Conservation (phyloP, 2,113 vertebrate species). For the Caranx melampygus region DNA sequence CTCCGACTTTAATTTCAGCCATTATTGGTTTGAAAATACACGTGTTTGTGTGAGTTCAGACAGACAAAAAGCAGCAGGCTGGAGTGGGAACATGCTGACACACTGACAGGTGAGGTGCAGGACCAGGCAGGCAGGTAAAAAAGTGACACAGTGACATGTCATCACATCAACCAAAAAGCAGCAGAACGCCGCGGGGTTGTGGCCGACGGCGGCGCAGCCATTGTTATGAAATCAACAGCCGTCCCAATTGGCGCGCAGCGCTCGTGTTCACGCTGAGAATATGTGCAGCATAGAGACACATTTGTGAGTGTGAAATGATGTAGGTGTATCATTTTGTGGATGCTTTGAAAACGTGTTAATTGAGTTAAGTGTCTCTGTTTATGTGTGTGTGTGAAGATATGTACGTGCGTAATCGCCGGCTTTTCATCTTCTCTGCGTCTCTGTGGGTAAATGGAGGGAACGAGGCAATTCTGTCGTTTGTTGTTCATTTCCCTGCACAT, state of each 20-base stretch:
- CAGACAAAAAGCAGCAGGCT: constrained; percentile 25
- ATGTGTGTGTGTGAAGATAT: background rate
- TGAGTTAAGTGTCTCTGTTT: constrained; percentile 32
- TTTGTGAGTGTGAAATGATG: constrained; percentile 60
- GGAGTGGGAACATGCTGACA: constrained; percentile 48
- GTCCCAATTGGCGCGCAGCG: constrained; percentile 29
- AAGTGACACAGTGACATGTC: constrained; percentile 17
- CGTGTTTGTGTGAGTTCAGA: background rate
- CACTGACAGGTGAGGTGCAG: constrained; percentile 56
- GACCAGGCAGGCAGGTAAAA: constrained; percentile 14
- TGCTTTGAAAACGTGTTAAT: constrained; percentile 52
- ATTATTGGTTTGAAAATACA: background rate
- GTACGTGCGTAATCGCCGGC: constrained; percentile 18
- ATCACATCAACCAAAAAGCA: constrained; percentile 11
- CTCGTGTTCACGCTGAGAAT: constrained; percentile 44
- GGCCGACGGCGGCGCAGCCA: constrained; percentile 47
- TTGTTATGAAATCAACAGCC: constrained; percentile 40
- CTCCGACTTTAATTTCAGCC: constrained; percentile 1
- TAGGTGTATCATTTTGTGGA: constrained; percentile 51
- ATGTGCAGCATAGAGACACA: constrained; percentile 44
- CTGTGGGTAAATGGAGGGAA: constrained; percentile 35
- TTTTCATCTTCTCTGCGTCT: constrained; percentile 15
- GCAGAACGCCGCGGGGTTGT: constrained; percentile 6
- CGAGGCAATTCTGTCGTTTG: constrained; percentile 39
- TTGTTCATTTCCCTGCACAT: constrained; percentile 54